Evolutionary conservation across 2,888 invertebrate genomes (phyloP).

Genomic region (Nymphalis urticae): DNA sequence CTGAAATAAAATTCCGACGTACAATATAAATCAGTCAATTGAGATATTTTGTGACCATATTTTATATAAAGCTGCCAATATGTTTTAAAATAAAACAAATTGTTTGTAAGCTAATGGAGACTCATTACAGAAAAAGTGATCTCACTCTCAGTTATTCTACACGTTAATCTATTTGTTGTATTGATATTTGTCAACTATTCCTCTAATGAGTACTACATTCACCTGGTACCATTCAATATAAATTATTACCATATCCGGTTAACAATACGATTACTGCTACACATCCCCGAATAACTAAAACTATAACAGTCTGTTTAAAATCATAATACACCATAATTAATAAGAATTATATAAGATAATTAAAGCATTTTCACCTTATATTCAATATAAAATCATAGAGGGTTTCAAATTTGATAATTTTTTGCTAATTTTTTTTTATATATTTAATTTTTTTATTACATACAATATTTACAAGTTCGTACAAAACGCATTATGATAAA

Average conservation of each 20-base stretch:
- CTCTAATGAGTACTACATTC: background rate
- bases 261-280: constrained; percentile 44
- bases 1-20: constrained; percentile 46
- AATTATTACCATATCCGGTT: constrained; percentile 26
- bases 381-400: constrained; percentile 78
- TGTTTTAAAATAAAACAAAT: constrained; percentile 8
- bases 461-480: constrained; percentile 75
- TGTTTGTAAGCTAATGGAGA: background rate
- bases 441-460: constrained; percentile 50
- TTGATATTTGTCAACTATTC: background rate
- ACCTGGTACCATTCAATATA: constrained; percentile 1
- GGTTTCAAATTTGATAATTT: constrained; percentile 68
- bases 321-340: constrained; percentile 79
- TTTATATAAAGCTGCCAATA: constrained; percentile 39
- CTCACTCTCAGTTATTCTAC: background rate
- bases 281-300: constrained; percentile 69
- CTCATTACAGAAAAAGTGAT: constrained; percentile 1
- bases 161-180: too few relatives aligned
- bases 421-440: constrained; percentile 64
- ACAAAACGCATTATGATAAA: constrained; percentile 69
- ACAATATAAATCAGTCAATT: constrained; percentile 56
- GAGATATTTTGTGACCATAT: constrained; percentile 61
- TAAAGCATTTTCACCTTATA: constrained; percentile 81
- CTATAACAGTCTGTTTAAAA: constrained; percentile 82
- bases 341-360: constrained; percentile 78